Evolutionary conservation across 2,797 vertebrate genomes (phyloP), one percentile per base, ranked within the genome.

Genomic region (Myotis findleyi): DNA sequence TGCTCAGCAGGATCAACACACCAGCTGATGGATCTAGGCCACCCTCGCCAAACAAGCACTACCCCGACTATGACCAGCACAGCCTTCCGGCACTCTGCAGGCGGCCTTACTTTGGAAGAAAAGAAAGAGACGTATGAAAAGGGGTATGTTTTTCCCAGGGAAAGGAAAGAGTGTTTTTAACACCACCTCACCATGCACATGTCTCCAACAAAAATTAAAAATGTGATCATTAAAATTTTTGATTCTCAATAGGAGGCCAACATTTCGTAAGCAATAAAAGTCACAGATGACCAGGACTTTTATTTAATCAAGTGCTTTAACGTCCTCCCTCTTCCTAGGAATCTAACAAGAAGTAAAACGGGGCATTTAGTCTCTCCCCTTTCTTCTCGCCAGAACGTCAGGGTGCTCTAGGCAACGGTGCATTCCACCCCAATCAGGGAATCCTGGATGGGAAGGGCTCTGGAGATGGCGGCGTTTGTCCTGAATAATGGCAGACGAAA

Each of bases 241-340:
- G 47, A 76, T 27, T 20, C 53, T 62, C 53, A 87, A 33, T 5
- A 83, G 20, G 41, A 92, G 0, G 12, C 13, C 16, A 59, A 33
- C 7, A 30, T 64, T 96, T 89, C 14, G 9, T 93, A 81, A 95
- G 49, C 47, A 55, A 80, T 41, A 36, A 44, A 95, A 79, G 62
- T 62, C 62, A 68, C 3, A 49, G 23, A 69, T 64, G 38, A 55
- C 30, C 25, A 25, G 20, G 64, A 89, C 6, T 84, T 79, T 64
- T 86, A 94, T 75, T 83, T 76, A 75, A 68, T 77, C 33, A 36
- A 51, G 18, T 38, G 30, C 71, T 91, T 66, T 72, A 62, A 76
- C 47, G 49, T 91, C 72, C 47, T 72, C 9, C 13, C 53, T 92
- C 41, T 84, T 62, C 27, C 72, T 47, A 44, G 21, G 20, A 94